Evolutionary conservation across 2,113 vertebrate genomes (phyloP), one percentile per base, ranked within the genome.

Genomic region (Aepyceros melampus): DNA sequence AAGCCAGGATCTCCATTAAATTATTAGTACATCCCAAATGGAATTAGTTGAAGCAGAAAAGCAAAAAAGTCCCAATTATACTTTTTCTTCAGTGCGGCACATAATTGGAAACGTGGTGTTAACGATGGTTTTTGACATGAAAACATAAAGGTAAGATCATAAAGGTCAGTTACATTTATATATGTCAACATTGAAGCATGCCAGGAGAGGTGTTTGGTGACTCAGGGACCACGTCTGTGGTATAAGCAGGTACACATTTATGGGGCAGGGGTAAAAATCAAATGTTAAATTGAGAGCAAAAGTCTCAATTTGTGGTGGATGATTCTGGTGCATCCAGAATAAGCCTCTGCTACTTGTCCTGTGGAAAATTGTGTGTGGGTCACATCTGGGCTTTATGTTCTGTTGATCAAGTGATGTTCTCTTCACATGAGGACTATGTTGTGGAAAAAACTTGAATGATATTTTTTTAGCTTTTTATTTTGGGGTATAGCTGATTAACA

Each of bases 21-120:
- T 88, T 94, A 88, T 94, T 81, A 87, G 40, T 33, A 85, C 89
- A 40, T 93, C 71, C 56, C 83, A 93, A 79, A 78, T 89, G 53
- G 55, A 85, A 45, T 47, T 40, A 93, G 33, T 25, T 58, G 12
- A 84, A 84, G 53, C 21, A 67, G 67, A 79, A 49, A 64, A 62
- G 13, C 3, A 40, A 17, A 40, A 17, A 36, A 71, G 60, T 33
- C 16, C 16, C 62, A 78, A 76, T 76, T 83, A 25, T 43, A 1
- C 25, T 17, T 95, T 94, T 92, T 62, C 87, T 86, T 81, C 87
- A 89, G 78, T 58, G 36, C 2, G 5, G 17, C 36, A 12, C 49
- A 25, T 10, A 62, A 36, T 51, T 31, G 25, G 2, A 11, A 81
- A 36, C 15, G 11, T 15, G 31, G 25, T 12, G 25, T 43, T 74